Evolutionary conservation across 2,888 invertebrate species (phyloP), one percentile per base, ranked within the genome.

Genomic region (Andrena flavipes): DNA sequence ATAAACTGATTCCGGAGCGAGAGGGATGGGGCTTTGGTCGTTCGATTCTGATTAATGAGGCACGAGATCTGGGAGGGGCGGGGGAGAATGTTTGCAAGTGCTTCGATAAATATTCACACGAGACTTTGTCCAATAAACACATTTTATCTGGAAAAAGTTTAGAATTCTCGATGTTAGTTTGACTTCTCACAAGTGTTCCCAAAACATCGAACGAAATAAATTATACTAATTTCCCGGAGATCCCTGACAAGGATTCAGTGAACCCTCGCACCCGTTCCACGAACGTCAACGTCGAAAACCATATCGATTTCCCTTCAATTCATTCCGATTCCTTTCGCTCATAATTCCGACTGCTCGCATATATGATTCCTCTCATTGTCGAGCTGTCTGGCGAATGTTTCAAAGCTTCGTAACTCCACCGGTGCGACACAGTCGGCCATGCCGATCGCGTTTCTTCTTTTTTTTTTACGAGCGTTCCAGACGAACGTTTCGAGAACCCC

Each of bases 361-460:
- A 59, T 13, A 56, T n/a, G 68, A 81, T 83, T 80, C 67, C 62
- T 2, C 13, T 33, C 65, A 63, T 82, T 68, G 70, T 71, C 67
- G 62, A 62, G 16, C 10, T 13, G 20, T 42, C 60, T 35, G n/a
- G 49, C 54, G 56, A 65, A 48, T 59, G 48, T 56, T n/a, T 10
- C 2, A 16, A 42, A 26, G 23, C 56, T 56, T 26, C 23, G 56
- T 56, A 26, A 26, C 56, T 23, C 23, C 56, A 13, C 51, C 51
- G 51, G 20, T 51, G 51, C 56, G 56, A 56, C 23, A 56, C 26
- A 56, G 20, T 56, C 23, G 56, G 10, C 10, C 26, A 26, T 42
- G 59, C 60, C 59, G 48, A 56, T 49, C 48, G 10, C 10, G 51
- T 33, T 77, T 23, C 48, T 20, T 7, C 20, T 20, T 56, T 1